phyloP scores from a whole-genome alignment of 2,113 vertebrate species.

The Thalassarche chlororhynchos region DNA sequence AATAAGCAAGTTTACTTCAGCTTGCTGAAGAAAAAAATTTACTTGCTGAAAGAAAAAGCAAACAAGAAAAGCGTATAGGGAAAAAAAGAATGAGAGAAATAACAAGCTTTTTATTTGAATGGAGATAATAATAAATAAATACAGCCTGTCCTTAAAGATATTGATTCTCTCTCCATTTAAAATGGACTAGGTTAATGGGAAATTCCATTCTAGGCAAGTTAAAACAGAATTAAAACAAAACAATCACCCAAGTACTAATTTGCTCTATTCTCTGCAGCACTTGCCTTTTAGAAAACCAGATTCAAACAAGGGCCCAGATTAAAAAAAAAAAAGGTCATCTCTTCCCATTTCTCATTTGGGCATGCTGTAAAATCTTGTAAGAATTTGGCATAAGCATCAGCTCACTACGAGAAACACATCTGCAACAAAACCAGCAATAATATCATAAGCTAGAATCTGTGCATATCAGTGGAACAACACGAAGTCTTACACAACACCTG shows the following conservation, averaged over 20 bases:
- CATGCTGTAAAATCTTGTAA: background rate
- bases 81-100: background rate
- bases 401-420: background rate
- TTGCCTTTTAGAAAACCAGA: background rate
- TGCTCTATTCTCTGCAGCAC: background rate
- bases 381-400: background rate
- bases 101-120: background rate
- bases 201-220: background rate
- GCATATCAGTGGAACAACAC: background rate
- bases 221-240: background rate
- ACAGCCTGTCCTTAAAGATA: background rate
- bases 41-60: background rate
- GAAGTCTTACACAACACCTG: background rate
- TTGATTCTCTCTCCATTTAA: background rate
- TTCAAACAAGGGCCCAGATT: background rate
- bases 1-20: background rate
- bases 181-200: background rate
- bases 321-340: background rate
- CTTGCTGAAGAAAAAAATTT: background rate
- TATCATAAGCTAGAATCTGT: background rate
- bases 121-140: background rate
- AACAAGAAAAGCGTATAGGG: background rate
- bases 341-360: background rate
- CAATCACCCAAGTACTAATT: background rate
- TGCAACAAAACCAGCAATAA: background rate